A percentile compares a stretch with the other conserved stretches of the same genome.
phyloP scores from a whole-genome alignment of 2,888 invertebrate genomes.

The Tholera decimalis region DNA sequence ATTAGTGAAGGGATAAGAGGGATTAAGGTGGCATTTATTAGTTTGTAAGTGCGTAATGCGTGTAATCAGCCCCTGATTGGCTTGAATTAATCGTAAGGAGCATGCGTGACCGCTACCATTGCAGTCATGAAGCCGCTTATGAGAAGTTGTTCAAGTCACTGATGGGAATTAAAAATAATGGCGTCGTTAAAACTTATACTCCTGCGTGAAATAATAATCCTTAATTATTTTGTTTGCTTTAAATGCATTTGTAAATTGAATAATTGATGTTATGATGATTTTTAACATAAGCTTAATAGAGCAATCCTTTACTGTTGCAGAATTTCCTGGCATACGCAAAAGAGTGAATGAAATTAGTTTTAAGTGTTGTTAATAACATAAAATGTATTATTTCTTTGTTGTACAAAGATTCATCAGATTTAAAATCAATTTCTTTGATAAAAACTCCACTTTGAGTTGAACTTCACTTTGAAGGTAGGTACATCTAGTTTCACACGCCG shows the following conservation, averaged over 20 bases:
- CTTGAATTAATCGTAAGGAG: conserved; percentile 89
- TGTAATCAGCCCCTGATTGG: conserved; percentile 90
- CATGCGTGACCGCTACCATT: conserved; percentile 90
- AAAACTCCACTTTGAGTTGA: too few relatives aligned
- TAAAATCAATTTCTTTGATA: conserved; percentile 24
- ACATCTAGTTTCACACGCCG: too few relatives aligned
- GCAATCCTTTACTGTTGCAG: conserved; percentile 30
- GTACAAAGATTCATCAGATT: not conserved
- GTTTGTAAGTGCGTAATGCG: conserved; percentile 85
- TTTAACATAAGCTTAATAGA: conserved; percentile 30
- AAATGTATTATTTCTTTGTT: not conserved
- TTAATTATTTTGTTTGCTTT: conserved; percentile 70
- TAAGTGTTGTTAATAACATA: not conserved
- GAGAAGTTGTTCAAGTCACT: conserved; percentile 83
- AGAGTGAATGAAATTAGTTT: conserved; percentile 2
- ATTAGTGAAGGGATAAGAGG: conserved; percentile 65
- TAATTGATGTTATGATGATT: conserved; percentile 55
- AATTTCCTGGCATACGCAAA: conserved; percentile 21
- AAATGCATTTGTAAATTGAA: conserved; percentile 67
- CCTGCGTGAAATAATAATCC: conserved; percentile 76
- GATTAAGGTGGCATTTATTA: conserved; percentile 66
- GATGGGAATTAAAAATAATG: conserved; percentile 88
- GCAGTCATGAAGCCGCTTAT: conserved; percentile 80
- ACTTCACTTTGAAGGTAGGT: too few relatives aligned
- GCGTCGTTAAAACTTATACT: conserved; percentile 87